phyloP scores from a whole-genome alignment of 1,140 invertebrate species.

The Pinna nobilis region DNA sequence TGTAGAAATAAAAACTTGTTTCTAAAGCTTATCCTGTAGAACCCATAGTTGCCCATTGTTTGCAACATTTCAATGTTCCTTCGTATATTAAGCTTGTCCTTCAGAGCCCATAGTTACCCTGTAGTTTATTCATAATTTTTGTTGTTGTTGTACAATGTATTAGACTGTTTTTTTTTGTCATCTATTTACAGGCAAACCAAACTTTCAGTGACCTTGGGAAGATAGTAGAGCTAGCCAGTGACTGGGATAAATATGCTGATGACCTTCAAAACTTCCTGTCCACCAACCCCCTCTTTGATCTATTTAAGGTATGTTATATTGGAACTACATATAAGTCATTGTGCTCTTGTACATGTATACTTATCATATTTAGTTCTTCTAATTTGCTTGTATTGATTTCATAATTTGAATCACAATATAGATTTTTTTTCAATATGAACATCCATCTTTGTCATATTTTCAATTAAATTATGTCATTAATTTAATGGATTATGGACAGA shows the following conservation, averaged over 20 bases:
- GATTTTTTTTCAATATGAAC: no score
- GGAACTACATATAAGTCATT: no score
- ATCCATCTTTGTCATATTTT: no score
- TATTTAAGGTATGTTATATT: constrained; percentile 52
- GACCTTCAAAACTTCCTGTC: constrained; percentile 54
- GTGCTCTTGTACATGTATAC: no score
- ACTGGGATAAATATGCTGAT: constrained; percentile 67
- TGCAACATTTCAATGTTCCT: not conserved
- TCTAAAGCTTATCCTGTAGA: not conserved
- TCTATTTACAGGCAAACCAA: constrained; percentile 64
- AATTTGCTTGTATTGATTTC: no score
- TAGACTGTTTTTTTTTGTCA: constrained; percentile 2
- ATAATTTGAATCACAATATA: no score
- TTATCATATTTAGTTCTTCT: no score
- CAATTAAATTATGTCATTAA: no score
- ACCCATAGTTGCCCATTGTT: not conserved
- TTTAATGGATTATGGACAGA: no score
- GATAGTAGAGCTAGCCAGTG: constrained; percentile 59
- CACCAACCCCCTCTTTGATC: constrained; percentile 49
- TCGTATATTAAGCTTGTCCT: no score
- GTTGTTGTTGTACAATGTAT: not conserved
- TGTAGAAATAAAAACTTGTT: not conserved
- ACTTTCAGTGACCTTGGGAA: constrained; percentile 64
- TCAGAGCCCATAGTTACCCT: no score
- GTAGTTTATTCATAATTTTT: no score